Percentiles rank a stretch among this genome's conserved stretches.
Conservation (phyloP, 2,888 invertebrate genomes). For the Pegoplata infirma region DNA sequence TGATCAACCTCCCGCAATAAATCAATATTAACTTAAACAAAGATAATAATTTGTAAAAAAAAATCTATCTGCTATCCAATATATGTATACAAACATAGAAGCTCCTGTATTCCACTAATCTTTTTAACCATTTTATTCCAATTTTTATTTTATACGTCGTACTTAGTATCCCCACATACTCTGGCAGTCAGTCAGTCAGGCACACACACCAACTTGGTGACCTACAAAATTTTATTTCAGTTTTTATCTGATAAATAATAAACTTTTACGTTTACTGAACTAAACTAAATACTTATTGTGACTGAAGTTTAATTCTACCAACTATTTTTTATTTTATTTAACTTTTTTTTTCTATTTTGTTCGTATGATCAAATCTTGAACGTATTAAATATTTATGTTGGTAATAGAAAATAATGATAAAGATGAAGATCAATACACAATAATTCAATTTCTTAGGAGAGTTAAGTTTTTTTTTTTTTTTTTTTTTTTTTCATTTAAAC, state of each 20-base stretch:
- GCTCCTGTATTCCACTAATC: neutral
- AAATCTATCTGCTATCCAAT: neutral
- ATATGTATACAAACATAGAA: neutral
- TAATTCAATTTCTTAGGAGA: slow-evolving; percentile 37
- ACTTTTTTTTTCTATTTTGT: neutral
- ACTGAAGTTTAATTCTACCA: slow-evolving; percentile 22
- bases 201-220: neutral
- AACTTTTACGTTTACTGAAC: neutral
- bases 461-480: slow-evolving; percentile 3
- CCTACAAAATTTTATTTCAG: slow-evolving; percentile 24
- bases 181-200: neutral
- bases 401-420: slow-evolving; percentile 36
- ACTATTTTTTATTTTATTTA: neutral
- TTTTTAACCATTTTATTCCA: neutral
- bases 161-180: neutral
- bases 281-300: slow-evolving; percentile 11
- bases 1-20: neutral
- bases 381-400: no score
- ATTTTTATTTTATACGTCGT: neutral
- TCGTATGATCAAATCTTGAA: slow-evolving; percentile 4
- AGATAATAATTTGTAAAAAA: neutral
- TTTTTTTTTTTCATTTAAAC: slow-evolving; percentile 24
- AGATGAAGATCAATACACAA: slow-evolving; percentile 36
- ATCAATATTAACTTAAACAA: neutral
- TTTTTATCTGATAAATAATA: slow-evolving; percentile 25